Evolutionary conservation across 2,797 vertebrate species (phyloP).

Genomic region (Neomorphus geoffroyi): DNA sequence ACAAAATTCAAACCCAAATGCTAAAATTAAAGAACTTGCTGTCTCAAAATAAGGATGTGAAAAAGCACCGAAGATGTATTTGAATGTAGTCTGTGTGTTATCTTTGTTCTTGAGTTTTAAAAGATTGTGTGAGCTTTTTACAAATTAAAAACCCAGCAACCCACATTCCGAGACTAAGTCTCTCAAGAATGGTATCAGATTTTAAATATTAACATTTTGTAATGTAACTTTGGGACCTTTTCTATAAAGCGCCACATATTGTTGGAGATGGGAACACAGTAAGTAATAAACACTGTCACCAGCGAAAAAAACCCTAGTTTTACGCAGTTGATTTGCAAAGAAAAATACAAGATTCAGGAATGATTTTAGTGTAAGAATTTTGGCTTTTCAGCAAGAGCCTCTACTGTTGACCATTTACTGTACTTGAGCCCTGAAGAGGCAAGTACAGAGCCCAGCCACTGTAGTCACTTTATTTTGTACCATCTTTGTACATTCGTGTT

Average conservation of each 20-base stretch:
- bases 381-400: constrained; percentile 29
- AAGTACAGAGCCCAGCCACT: constrained; percentile 73
- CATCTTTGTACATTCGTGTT: constrained; percentile 83
- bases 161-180: constrained; percentile 46
- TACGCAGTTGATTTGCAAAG: not conserved
- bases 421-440: constrained; percentile 52
- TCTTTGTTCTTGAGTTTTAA: constrained; percentile 1
- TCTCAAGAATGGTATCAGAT: constrained; percentile 8
- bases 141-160: not conserved
- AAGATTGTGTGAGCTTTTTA: not conserved
- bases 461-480: constrained; percentile 80
- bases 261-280: constrained; percentile 19
- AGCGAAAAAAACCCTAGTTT: not conserved
- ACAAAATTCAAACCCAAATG: not conserved
- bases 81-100: not conserved
- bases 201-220: constrained; percentile 38
- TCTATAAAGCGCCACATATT: not conserved
- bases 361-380: not conserved
- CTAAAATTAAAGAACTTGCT: not conserved
- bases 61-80: not conserved
- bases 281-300: constrained; percentile 27
- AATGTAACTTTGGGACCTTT: constrained; percentile 37
- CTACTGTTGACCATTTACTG: constrained; percentile 35
- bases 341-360: not conserved
- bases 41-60: not conserved